A percentile compares a stretch with the other conserved stretches of the same genome.
Conservation (phyloP, 2,797 vertebrate species). For the Chrosomus eos region DNA sequence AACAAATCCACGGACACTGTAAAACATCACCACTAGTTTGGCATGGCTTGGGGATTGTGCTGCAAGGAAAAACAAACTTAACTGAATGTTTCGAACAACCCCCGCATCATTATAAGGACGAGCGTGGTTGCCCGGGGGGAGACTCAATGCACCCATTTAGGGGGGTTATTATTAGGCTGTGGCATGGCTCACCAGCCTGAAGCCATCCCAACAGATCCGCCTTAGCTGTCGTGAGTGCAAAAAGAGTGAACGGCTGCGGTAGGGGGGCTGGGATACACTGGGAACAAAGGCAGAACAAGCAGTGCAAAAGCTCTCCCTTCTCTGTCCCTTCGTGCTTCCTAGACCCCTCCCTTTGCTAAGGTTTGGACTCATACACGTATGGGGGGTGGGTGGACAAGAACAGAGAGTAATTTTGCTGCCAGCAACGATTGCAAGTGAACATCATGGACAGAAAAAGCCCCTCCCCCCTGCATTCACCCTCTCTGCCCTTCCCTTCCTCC, state of each 20-base stretch:
- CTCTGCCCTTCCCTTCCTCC: constrained; percentile 31
- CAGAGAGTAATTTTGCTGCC: constrained; percentile 58
- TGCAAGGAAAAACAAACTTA: constrained; percentile 63
- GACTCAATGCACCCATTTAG: constrained; percentile 75
- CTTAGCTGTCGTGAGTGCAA: constrained; percentile 64
- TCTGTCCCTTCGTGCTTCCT: constrained; percentile 34
- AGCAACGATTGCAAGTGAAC: constrained; percentile 37
- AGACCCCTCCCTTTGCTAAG: constrained; percentile 35
- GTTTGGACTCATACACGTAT: constrained; percentile 39
- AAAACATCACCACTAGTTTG: constrained; percentile 50
- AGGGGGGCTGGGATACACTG: constrained; percentile 41
- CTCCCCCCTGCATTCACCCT: constrained; percentile 18
- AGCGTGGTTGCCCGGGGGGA: constrained; percentile 76
- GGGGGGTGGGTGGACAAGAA: constrained; percentile 52
- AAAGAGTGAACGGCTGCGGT: constrained; percentile 9
- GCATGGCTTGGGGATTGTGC: constrained; percentile 69
- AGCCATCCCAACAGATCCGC: constrained; percentile 64
- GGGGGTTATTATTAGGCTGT: constrained; percentile 77
- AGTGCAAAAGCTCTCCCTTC: constrained; percentile 44
- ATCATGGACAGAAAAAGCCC: constrained; percentile 43
- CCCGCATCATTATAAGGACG: constrained; percentile 59
- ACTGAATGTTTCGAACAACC: constrained; percentile 44
- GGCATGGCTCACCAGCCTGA: constrained; percentile 53
- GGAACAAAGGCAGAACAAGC: constrained; percentile 57
- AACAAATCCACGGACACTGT: neutral